phyloP scores from a whole-genome alignment of 92 coral and sea anemone genomes.

The Siderastrea radians region DNA sequence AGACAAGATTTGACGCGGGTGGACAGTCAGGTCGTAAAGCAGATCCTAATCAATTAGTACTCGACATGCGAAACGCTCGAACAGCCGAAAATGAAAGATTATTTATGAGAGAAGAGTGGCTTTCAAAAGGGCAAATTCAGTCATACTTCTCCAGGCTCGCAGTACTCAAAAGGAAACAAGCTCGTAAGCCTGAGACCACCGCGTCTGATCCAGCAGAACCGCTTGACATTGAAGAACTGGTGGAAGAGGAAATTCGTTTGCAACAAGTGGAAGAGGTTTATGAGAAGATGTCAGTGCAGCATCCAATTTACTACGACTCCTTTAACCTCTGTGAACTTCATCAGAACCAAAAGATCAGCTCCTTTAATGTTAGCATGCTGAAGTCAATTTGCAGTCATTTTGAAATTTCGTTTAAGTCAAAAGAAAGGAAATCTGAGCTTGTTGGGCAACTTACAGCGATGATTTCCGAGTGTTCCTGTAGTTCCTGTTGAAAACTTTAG shows the following conservation, averaged over 20 bases:
- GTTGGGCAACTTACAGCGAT: slow-evolving; percentile 22
- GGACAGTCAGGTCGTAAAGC: slow-evolving; percentile 51
- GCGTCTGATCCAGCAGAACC: background rate
- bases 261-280: slow-evolving; percentile 6
- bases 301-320: slow-evolving; percentile 27
- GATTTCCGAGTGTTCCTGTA: slow-evolving; percentile 33
- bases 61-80: slow-evolving; percentile 51
- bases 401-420: slow-evolving; percentile 38
- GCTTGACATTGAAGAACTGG: background rate
- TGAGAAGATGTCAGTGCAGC: slow-evolving; percentile 22
- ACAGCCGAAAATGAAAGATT: slow-evolving; percentile 24
- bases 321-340: background rate
- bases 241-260: slow-evolving; percentile 6
- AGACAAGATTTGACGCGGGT: slow-evolving; percentile 48
- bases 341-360: slow-evolving; percentile 5
- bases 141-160: slow-evolving; percentile 39
- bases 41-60: slow-evolving; percentile 29
- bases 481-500: background rate
- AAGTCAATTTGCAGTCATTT: slow-evolving; percentile 46
- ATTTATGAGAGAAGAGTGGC: slow-evolving; percentile 46
- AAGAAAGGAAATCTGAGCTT: slow-evolving; percentile 11
- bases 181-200: background rate
- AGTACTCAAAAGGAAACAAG: slow-evolving; percentile 39
- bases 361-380: slow-evolving; percentile 41
- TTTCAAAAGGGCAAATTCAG: slow-evolving; percentile 39